Base-by-base conservation (phyloP, 2,888 invertebrate species). In the Lingula anatina region DNA sequence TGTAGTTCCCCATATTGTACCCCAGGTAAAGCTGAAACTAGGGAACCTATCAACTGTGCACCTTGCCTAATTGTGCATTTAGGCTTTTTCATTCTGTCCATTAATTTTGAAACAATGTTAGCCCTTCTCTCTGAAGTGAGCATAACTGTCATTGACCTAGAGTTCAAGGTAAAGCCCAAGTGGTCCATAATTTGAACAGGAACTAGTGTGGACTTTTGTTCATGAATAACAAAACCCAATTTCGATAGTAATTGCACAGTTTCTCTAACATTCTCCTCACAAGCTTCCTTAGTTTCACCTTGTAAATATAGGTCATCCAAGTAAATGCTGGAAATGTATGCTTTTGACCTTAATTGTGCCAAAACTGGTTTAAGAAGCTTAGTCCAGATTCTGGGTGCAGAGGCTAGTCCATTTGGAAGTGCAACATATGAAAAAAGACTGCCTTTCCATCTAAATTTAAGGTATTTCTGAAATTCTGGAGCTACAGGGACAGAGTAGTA, bases 301-400 rank as follows among this genome's bases (percentile, higher is more conserved):
- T 50, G 43, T 9, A 44, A 21, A 24, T 50, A 45, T n/a, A 38
- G 37, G 18, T 52, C 51, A 20, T 50, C 52, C 1, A 53, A 51
- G 26, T 53, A 53, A 18, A 46, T 31, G 2, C 47, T 38, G 46
- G 46, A 50, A 12, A 40, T 41, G 27, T 51, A 48, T 15, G 50
- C 26, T 38, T 50, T 52, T 48, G 52, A 44, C 9, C 55, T 5
- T 4, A 53, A 38, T 1, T 7, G 20, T n/a, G 56, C 47, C 38
- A 50, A 56, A 2, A 54, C 48, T 12, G 51, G 53, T 45, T 60
- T 57, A 27, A 51, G 5, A 1, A 57, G 2, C 49, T 60, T 60
- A 9, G 56, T 57, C 28, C 51, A 60, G 9, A 56, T 27, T 4
- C 60, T 21, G 5, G 57, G 60, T 2, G 54, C 51, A 15, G 45